phyloP scores from a whole-genome alignment of 2,888 invertebrate species.

The Megastigmus dorsalis region DNA sequence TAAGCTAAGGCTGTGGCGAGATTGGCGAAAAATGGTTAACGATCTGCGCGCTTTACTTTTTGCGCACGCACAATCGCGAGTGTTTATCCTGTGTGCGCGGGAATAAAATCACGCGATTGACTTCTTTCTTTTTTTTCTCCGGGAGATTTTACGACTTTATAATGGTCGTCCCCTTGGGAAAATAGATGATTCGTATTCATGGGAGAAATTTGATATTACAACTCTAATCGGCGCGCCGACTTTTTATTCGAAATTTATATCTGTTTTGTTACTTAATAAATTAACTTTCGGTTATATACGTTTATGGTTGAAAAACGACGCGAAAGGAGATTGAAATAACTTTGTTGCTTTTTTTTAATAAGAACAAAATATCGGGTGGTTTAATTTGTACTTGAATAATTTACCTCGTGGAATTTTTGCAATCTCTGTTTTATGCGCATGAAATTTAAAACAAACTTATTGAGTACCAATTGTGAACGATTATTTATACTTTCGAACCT shows the following conservation, averaged over 20 bases:
- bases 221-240: slow-evolving; percentile 7
- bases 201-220: slow-evolving; percentile 19
- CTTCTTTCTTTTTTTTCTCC: background rate
- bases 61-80: background rate
- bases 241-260: slow-evolving; percentile 25
- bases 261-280: slow-evolving; percentile 42
- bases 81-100: background rate
- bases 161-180: background rate
- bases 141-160: slow-evolving; percentile 38
- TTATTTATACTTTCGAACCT: no score
- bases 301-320: background rate
- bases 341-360: no score
- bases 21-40: no score
- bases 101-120: slow-evolving; percentile 1
- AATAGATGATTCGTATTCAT: slow-evolving; percentile 19
- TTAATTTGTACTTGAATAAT: no score
- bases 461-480: no score
- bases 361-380: no score
- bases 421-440: no score
- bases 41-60: background rate
- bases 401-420: no score
- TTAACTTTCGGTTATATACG: slow-evolving; percentile 4
- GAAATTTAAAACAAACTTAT: no score
- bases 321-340: background rate
- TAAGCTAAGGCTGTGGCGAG: slow-evolving; percentile 1